A percentile compares a stretch with the other conserved stretches of the same genome.
Evolutionary conservation across 2,888 invertebrate genomes (phyloP).

Genomic region (Athripsodes cinereus): DNA sequence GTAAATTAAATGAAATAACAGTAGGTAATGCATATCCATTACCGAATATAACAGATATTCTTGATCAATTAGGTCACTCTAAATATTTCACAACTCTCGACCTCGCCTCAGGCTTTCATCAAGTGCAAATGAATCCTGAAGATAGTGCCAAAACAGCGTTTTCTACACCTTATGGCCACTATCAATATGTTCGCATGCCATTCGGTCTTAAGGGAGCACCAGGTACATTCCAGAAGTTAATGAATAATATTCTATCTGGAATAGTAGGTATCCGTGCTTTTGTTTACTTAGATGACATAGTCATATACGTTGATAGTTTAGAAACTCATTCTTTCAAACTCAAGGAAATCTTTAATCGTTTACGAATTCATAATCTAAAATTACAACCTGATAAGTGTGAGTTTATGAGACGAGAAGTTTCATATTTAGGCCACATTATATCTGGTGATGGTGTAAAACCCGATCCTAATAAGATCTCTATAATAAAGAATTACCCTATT

Average conservation of each 20-base stretch:
- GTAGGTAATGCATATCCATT: constrained; percentile 33
- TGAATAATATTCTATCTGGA: constrained; percentile 34
- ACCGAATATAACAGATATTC: constrained; percentile 34
- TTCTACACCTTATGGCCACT: constrained; percentile 32
- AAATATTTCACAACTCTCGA: constrained; percentile 34
- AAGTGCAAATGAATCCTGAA: constrained; percentile 31
- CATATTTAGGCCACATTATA: constrained; percentile 32
- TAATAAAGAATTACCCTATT: constrained; percentile 25
- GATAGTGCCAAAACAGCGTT: constrained; percentile 35
- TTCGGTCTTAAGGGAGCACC: constrained; percentile 38
- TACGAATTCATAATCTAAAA: constrained; percentile 25
- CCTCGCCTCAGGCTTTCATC: constrained; percentile 36
- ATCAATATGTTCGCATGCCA: constrained; percentile 33
- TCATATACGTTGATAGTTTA: constrained; percentile 30
- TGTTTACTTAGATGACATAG: constrained; percentile 34
- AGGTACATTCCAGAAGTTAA: constrained; percentile 35
- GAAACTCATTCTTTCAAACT: constrained; percentile 25
- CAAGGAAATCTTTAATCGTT: constrained; percentile 17
- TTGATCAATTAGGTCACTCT: constrained; percentile 34
- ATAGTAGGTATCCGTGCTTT: constrained; percentile 32
- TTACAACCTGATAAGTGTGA: constrained; percentile 29
- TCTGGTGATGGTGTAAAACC: constrained; percentile 28
- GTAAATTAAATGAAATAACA: constrained; percentile 35
- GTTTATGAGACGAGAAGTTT: constrained; percentile 29
- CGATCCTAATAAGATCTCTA: constrained; percentile 25